phyloP scores from a whole-genome alignment of 2,888 invertebrate genomes.

The Oxyteleia sp. region DNA sequence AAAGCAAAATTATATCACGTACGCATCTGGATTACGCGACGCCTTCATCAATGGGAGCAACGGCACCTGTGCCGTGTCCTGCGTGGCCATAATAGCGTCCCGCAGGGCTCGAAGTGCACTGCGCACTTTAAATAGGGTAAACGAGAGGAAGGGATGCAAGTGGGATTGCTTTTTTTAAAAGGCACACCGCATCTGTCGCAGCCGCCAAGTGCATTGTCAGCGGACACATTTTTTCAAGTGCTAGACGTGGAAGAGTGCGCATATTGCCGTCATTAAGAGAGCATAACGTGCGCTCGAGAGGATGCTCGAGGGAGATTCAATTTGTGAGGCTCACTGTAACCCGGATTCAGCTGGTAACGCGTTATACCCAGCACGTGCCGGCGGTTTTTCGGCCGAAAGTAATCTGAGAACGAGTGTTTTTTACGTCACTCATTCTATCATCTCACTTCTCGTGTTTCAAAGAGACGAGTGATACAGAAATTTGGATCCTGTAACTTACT shows the following conservation, averaged over 20 bases:
- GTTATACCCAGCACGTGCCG: slow-evolving; percentile 64
- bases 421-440: slow-evolving; percentile 75
- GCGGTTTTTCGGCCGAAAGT: slow-evolving; percentile 71
- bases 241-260: slow-evolving; percentile 29
- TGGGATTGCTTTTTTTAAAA: slow-evolving; percentile 79
- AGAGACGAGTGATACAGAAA: slow-evolving; percentile 55
- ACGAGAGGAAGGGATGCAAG: slow-evolving; percentile 35
- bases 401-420: slow-evolving; percentile 80
- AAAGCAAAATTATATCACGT: slow-evolving; percentile 71
- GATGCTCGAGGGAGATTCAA: slow-evolving; percentile 18
- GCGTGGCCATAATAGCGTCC: slow-evolving; percentile 53
- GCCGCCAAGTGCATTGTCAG: slow-evolving; percentile 83
- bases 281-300: slow-evolving; percentile 23
- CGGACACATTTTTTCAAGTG: slow-evolving; percentile 42
- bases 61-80: slow-evolving; percentile 60
- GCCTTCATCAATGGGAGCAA: slow-evolving; percentile 66
- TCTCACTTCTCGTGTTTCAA: slow-evolving; percentile 76
- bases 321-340: slow-evolving; percentile 65
- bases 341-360: slow-evolving; percentile 56
- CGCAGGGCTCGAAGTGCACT: slow-evolving; percentile 30
- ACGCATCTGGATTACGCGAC: slow-evolving; percentile 67
- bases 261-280: slow-evolving; percentile 66
- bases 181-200: slow-evolving; percentile 85
- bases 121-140: slow-evolving; percentile 52
- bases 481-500: slow-evolving; percentile 53